Evolutionary conservation across 2,797 vertebrate genomes (phyloP).

Genomic region (Crax fasciolata): DNA sequence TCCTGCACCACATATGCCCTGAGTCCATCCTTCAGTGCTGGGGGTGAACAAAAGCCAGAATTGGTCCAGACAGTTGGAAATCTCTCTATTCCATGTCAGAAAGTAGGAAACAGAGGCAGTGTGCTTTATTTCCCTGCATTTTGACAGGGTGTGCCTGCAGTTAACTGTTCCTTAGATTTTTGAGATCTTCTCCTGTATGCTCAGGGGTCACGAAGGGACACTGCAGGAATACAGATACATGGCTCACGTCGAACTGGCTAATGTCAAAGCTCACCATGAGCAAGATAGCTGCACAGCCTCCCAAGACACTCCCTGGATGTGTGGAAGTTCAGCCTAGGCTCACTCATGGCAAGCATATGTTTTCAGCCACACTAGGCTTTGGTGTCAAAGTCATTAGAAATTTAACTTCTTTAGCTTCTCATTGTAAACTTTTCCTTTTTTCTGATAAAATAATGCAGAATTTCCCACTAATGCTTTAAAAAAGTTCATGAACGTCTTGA

Average conservation of each 20-base stretch:
- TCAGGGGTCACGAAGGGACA: not conserved
- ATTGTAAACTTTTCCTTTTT: not conserved
- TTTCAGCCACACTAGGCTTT: not conserved
- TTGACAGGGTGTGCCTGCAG: not conserved
- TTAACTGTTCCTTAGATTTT: not conserved
- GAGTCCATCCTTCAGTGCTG: rapidly evolving
- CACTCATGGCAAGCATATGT: not conserved
- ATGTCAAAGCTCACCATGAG: not conserved
- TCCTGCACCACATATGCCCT: not conserved
- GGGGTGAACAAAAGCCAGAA: not conserved
- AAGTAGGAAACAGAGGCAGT: not conserved
- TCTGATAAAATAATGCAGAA: not conserved
- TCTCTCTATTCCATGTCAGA: not conserved
- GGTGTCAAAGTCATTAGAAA: not conserved
- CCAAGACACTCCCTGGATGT: not conserved
- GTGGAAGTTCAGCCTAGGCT: not conserved
- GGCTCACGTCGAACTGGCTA: not conserved
- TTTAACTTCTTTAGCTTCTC: not conserved
- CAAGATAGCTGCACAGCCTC: not conserved
- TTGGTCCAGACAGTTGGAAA: not conserved
- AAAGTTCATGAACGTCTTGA: not conserved
- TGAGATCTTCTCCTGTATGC: not conserved
- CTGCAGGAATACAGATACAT: not conserved
- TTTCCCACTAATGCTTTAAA: not conserved
- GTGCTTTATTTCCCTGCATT: not conserved